These are phyloP conservation scores for Drosophila biarmipes DNA, from an alignment of 1,140 invertebrate genomes.

Conservation along the genomic window DNA sequence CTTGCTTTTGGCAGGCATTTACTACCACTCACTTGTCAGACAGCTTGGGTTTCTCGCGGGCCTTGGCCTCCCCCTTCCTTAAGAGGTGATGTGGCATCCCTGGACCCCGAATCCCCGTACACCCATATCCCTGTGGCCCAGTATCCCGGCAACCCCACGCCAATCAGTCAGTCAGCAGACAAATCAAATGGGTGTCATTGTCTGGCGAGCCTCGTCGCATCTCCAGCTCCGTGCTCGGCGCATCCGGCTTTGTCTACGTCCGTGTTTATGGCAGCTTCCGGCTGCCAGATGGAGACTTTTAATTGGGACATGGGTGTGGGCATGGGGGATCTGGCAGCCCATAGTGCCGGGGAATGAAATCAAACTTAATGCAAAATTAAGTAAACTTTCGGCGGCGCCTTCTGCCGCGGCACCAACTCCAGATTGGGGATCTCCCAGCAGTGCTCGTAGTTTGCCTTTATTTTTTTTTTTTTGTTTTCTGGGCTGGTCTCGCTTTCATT, in stretches of 20 bases:
- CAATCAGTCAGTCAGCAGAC: background rate
- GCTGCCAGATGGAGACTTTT: slow-evolving; percentile 5
- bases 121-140: too few relatives aligned
- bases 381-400: slow-evolving; percentile 60
- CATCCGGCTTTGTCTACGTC: slow-evolving; percentile 17
- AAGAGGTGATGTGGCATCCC: background rate
- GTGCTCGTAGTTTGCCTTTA: slow-evolving; percentile 14
- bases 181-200: slow-evolving; percentile 5
- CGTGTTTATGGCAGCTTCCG: slow-evolving; percentile 30
- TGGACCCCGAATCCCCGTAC: background rate
- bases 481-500: background rate
- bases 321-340: background rate
- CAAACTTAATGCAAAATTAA: slow-evolving; percentile 79
- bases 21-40: slow-evolving; percentile 8
- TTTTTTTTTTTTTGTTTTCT: background rate
- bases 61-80: slow-evolving; percentile 1
- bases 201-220: background rate
- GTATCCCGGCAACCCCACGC: too few relatives aligned
- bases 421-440: background rate
- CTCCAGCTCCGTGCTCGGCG: background rate
- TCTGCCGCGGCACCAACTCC: slow-evolving; percentile 16
- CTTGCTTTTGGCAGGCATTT: background rate
- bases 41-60: slow-evolving; percentile 1
- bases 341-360: slow-evolving; percentile 55
- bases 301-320: slow-evolving; percentile 7